Evolutionary conservation across 2,888 invertebrate genomes (phyloP), one percentile per base, ranked within the genome.

Genomic region (Rotaria magnacalcarata): DNA sequence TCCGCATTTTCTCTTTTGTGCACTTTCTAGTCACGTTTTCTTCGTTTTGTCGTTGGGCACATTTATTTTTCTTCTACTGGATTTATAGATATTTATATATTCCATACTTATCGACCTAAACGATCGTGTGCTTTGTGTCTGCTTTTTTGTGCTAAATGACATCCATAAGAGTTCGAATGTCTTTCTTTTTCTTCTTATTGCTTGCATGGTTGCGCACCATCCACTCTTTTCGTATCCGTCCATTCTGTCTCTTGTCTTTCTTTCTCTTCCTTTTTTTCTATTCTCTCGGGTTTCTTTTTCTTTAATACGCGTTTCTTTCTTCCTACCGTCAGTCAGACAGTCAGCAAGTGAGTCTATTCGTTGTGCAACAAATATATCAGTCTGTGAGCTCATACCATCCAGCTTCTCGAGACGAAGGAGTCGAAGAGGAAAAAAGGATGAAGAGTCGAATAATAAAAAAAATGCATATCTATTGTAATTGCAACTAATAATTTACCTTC

Each of bases 391-490:
- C 67, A 67, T 34, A 34, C 67, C 16, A 67, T 67, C 4, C 67
- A 67, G 3, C 19, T 67, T 67, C 34, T 67, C 34, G 34, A 27
- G 67, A 34, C 5, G 67, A 67, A 34, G 14, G 41, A 67, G 67
- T 67, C 34, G 67, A 67, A 67, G 67, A 67, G 27, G 67, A 67
- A 67, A 27, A 67, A 41, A 67, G 67, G 67, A 67, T 67, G 67
- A 67, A 5, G 67, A 67, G 67, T 67, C 67, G 27, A 67, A 67
- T 67, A 67, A 67, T 34, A 34, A 34, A 34, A 67, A 34, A 34
- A 34, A 67, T 7, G 41, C 19, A 67, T 41, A 34, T 6, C 67
- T 34, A 16, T 67, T 67, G 67, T 67, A 34, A 67, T 67, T 67
- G 67, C 67, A 67, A 67, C 67, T 67, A 27, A 67, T 19, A 67